Percentiles rank a stretch among this genome's conserved stretches.
Evolutionary conservation across 2,113 vertebrate genomes (phyloP).

Genomic region (Brachyhypopomus occidentalis): DNA sequence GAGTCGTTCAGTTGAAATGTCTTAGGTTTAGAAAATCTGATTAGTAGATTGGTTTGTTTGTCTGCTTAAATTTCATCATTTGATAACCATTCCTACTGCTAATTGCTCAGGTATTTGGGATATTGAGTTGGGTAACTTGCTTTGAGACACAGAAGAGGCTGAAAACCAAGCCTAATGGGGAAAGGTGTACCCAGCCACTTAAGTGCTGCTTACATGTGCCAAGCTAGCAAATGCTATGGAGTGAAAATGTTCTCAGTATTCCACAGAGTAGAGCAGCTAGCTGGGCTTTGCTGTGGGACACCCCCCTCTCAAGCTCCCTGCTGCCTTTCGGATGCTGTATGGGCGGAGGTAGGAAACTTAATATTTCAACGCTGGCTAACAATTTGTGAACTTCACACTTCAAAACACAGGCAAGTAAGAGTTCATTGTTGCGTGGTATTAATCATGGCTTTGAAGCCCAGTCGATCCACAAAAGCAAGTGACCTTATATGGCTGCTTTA

Average conservation of each 20-base stretch:
- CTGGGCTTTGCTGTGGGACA: slow-evolving; percentile 36
- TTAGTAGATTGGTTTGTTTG: too few relatives aligned
- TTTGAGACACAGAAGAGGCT: neutral
- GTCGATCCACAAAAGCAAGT: slow-evolving; percentile 33
- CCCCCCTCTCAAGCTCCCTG: too few relatives aligned
- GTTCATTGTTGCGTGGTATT: slow-evolving; percentile 51
- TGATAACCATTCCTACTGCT: too few relatives aligned
- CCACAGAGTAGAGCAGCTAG: slow-evolving; percentile 43
- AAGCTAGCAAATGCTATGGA: slow-evolving; percentile 5
- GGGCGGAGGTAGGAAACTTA: slow-evolving; percentile 42
- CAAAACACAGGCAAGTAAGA: slow-evolving; percentile 42
- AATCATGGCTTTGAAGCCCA: slow-evolving; percentile 55
- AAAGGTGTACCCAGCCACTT: neutral
- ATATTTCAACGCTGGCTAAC: slow-evolving; percentile 52
- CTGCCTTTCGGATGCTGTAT: slow-evolving; percentile 25
- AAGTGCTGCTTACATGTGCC: neutral
- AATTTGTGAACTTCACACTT: slow-evolving; percentile 55
- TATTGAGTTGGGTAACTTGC: too few relatives aligned
- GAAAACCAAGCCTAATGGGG: neutral
- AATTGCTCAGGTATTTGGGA: too few relatives aligned
- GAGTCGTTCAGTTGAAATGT: too few relatives aligned
- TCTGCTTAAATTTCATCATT: neutral
- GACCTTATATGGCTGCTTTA: slow-evolving; percentile 49
- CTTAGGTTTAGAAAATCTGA: too few relatives aligned
- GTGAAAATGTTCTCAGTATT: slow-evolving; percentile 21